phyloP scores from a whole-genome alignment of 2,888 invertebrate species.

The Meta bourneti region DNA sequence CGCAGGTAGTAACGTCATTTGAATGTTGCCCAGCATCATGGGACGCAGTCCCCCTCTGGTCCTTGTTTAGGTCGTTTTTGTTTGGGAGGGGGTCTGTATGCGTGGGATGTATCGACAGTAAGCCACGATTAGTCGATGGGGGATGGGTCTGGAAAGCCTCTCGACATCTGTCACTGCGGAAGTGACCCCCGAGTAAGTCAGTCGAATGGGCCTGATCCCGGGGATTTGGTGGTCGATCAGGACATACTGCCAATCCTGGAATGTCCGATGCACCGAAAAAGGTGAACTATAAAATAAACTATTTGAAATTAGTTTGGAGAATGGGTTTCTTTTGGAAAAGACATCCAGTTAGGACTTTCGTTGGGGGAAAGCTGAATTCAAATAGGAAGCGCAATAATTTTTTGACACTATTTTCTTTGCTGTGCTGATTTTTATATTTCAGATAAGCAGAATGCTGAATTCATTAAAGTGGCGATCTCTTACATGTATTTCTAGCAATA shows the following conservation, averaged over 20 bases:
- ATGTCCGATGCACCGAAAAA: neutral
- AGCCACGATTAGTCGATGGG: conserved; percentile 47
- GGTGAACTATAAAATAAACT: neutral
- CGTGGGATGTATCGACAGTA: conserved; percentile 22
- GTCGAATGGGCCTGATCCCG: neutral
- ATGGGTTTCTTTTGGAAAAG: neutral
- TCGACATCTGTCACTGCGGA: conserved; percentile 61
- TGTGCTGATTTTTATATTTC: no score
- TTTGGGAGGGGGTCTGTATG: conserved; percentile 41
- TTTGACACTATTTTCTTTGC: no score
- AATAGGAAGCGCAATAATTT: no score
- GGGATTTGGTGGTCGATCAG: neutral
- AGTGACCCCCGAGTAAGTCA: conserved; percentile 2
- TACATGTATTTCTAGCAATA: no score
- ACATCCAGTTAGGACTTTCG: neutral
- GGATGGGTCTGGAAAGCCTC: conserved; percentile 31
- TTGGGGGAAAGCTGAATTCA: no score
- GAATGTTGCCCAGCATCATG: conserved; percentile 49
- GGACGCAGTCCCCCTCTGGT: conserved; percentile 15
- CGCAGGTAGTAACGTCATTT: conserved; percentile 74
- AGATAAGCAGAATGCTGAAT: no score
- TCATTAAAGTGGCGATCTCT: no score
- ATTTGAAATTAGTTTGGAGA: neutral
- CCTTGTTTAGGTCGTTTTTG: conserved; percentile 52
- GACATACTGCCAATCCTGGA: neutral